phyloP scores from a whole-genome alignment of 1,140 invertebrate genomes.

The Pteromalus puparum region DNA sequence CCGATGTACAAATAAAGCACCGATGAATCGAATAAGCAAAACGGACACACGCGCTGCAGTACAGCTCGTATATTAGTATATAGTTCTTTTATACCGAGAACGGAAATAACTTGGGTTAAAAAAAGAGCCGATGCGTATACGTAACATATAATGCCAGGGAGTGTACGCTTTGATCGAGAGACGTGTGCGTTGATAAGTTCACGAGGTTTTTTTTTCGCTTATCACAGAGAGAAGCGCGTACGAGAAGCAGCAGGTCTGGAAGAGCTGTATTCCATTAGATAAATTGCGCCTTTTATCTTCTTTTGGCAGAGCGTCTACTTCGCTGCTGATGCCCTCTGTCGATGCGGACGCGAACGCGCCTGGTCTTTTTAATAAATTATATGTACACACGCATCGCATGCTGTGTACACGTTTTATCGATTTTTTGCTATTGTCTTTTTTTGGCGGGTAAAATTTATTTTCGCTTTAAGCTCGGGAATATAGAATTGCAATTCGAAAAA shows the following conservation, averaged over 20 bases:
- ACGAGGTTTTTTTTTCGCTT: neutral
- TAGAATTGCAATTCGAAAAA: too few relatives aligned
- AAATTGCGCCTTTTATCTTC: conserved; percentile 31
- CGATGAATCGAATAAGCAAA: neutral
- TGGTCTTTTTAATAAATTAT: neutral
- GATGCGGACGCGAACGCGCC: neutral
- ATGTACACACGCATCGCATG: neutral
- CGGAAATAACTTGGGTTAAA: neutral
- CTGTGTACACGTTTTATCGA: neutral
- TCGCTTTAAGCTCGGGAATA: too few relatives aligned
- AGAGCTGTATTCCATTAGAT: conserved; percentile 14
- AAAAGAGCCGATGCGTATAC: neutral
- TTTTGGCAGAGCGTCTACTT: neutral
- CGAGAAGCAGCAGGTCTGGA: neutral
- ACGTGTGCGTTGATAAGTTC: neutral
- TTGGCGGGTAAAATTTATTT: too few relatives aligned
- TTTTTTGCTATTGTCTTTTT: neutral
- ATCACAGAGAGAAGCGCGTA: neutral
- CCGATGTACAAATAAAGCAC: neutral
- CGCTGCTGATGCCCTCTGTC: neutral
- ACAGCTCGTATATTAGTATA: neutral
- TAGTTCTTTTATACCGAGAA: neutral
- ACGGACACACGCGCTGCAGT: neutral
- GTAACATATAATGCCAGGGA: neutral
- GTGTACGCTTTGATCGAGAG: neutral